Conservation (phyloP, 2,888 invertebrate species). For the Matsumyia berberina region DNA sequence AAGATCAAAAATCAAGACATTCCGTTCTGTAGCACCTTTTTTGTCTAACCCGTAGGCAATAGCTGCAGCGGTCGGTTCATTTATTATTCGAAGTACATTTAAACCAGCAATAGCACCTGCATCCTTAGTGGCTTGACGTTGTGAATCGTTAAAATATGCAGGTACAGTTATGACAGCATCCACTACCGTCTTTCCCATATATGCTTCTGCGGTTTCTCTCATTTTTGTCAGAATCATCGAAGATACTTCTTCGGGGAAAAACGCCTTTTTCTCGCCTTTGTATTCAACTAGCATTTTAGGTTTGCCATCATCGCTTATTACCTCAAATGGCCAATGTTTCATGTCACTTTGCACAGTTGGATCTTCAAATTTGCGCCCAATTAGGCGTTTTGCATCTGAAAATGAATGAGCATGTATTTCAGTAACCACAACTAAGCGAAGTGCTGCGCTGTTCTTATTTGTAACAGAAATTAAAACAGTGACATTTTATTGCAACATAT, state of each 20-base stretch:
- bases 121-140: constrained; percentile 92
- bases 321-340: constrained; percentile 98
- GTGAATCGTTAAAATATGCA: constrained; percentile 92
- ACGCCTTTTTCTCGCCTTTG: constrained; percentile 94
- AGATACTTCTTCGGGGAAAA: constrained; percentile 96
- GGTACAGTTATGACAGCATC: constrained; percentile 93
- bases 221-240: constrained; percentile 97
- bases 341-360: constrained; percentile 95
- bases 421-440: not conserved
- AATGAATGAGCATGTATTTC: constrained; percentile 60
- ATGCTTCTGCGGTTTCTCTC: constrained; percentile 92
- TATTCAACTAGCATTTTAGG: constrained; percentile 93
- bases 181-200: constrained; percentile 87
- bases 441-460: constrained; percentile 15
- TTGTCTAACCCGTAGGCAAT: constrained; percentile 96
- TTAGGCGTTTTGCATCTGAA: constrained; percentile 95
- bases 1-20: constrained; percentile 88
- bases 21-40: constrained; percentile 91
- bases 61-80: constrained; percentile 96
- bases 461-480: constrained; percentile 40
- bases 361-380: constrained; percentile 96
- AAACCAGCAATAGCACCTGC: constrained; percentile 93
- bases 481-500: constrained; percentile 29
- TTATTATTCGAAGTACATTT: constrained; percentile 95
- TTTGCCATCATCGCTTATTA: constrained; percentile 91